Evolutionary conservation across 2,888 invertebrate species (phyloP).

Genomic region (Nineta flava): DNA sequence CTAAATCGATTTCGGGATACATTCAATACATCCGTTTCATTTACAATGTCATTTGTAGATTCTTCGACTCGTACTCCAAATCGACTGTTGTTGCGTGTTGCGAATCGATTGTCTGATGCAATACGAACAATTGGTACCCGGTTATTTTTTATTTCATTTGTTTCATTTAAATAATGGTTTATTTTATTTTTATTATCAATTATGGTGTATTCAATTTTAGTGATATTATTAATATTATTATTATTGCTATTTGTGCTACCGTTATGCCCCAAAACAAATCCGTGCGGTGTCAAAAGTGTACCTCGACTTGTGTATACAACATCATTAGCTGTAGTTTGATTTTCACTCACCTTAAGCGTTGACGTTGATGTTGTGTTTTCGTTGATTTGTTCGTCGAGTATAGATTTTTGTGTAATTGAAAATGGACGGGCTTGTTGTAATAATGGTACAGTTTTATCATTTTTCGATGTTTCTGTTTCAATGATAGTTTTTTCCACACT

Average conservation of each 20-base stretch:
- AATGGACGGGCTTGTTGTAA: constrained; percentile 23
- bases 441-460: constrained; percentile 16
- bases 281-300: constrained; percentile 4
- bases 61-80: too few relatives aligned
- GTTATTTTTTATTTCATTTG: neutral
- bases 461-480: constrained; percentile 9
- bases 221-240: constrained; percentile 2
- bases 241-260: constrained; percentile 5
- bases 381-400: neutral
- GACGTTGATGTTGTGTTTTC: constrained; percentile 18
- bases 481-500: neutral
- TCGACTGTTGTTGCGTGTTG: too few relatives aligned
- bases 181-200: neutral
- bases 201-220: too few relatives aligned
- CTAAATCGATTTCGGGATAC: too few relatives aligned
- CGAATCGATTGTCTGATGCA: too few relatives aligned
- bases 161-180: neutral
- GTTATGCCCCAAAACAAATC: neutral
- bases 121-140: too few relatives aligned
- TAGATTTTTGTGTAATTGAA: constrained; percentile 11
- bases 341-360: constrained; percentile 16
- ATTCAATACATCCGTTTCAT: too few relatives aligned
- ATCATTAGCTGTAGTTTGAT: constrained; percentile 15
- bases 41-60: too few relatives aligned
- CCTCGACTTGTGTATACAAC: constrained; percentile 9